These are phyloP conservation scores for Ameiurus melas DNA, from an alignment of 2,113 vertebrate genomes.

Conservation along the genomic window DNA sequence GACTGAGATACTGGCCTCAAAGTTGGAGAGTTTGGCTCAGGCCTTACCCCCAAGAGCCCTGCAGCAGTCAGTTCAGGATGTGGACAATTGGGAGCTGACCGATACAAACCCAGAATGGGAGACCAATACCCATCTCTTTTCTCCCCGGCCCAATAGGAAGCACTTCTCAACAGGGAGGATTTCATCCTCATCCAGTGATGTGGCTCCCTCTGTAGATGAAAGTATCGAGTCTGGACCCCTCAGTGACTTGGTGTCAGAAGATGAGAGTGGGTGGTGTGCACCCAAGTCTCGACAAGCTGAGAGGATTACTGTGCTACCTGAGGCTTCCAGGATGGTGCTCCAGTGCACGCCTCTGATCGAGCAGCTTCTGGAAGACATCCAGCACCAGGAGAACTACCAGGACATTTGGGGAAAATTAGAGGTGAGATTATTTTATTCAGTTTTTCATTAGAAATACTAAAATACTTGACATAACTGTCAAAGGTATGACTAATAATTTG, in stretches of 20 bases:
- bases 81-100: slow-evolving; percentile 95
- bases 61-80: slow-evolving; percentile 81
- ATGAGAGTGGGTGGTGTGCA: slow-evolving; percentile 74
- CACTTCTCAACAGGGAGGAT: slow-evolving; percentile 63
- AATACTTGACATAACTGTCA: not conserved
- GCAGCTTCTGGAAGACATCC: slow-evolving; percentile 87
- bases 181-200: slow-evolving; percentile 89
- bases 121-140: slow-evolving; percentile 63
- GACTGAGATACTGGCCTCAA: slow-evolving; percentile 88
- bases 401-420: slow-evolving; percentile 90
- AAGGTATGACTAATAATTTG: not conserved
- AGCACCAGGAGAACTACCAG: slow-evolving; percentile 84
- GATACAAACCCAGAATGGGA: slow-evolving; percentile 90
- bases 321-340: slow-evolving; percentile 64
- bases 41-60: slow-evolving; percentile 79
- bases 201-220: slow-evolving; percentile 84
- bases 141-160: slow-evolving; percentile 71
- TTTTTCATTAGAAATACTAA: not conserved
- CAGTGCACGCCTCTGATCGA: slow-evolving; percentile 79
- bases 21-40: slow-evolving; percentile 88
- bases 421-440: slow-evolving; percentile 68
- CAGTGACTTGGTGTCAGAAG: slow-evolving; percentile 87
- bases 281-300: slow-evolving; percentile 61
- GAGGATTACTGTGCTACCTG: slow-evolving; percentile 49
- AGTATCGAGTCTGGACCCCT: slow-evolving; percentile 89